Evolutionary conservation across 2,797 vertebrate genomes (phyloP).

Genomic region (Mycteria americana): DNA sequence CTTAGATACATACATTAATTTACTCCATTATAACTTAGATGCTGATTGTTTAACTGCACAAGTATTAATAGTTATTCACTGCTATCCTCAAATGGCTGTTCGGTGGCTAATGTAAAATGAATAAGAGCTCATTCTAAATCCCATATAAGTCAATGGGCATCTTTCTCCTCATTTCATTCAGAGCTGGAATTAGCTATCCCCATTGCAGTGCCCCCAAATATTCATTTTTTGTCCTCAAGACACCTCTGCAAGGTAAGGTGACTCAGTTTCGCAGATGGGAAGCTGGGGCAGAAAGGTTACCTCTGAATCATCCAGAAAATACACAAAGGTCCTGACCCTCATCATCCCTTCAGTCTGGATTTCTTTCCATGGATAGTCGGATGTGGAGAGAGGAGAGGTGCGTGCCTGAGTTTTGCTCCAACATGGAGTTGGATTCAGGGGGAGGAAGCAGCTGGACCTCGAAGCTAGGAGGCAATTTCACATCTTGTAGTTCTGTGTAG

Average conservation of each 20-base stretch:
- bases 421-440: neutral
- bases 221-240: slow-evolving; percentile 43
- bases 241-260: slow-evolving; percentile 5
- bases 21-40: neutral
- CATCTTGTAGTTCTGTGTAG: neutral
- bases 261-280: neutral
- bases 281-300: neutral
- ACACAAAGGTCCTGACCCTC: neutral
- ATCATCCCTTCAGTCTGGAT: neutral
- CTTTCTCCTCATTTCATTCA: slow-evolving; percentile 14
- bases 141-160: slow-evolving; percentile 44
- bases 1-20: slow-evolving; percentile 42
- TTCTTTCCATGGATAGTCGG: neutral
- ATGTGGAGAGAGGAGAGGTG: neutral
- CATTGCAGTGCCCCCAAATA: neutral
- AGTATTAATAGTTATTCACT: slow-evolving; percentile 20
- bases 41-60: slow-evolving; percentile 12
- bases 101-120: neutral
- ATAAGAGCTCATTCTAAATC: slow-evolving; percentile 40
- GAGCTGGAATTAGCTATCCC: slow-evolving; percentile 46
- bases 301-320: neutral
- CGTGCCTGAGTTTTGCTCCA: neutral
- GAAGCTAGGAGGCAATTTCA: neutral
- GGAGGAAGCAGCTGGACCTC: neutral
- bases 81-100: slow-evolving; percentile 53